These are phyloP conservation scores for Panopea generosa DNA, from an alignment of 2,888 invertebrate species.

Conservation along the genomic window DNA sequence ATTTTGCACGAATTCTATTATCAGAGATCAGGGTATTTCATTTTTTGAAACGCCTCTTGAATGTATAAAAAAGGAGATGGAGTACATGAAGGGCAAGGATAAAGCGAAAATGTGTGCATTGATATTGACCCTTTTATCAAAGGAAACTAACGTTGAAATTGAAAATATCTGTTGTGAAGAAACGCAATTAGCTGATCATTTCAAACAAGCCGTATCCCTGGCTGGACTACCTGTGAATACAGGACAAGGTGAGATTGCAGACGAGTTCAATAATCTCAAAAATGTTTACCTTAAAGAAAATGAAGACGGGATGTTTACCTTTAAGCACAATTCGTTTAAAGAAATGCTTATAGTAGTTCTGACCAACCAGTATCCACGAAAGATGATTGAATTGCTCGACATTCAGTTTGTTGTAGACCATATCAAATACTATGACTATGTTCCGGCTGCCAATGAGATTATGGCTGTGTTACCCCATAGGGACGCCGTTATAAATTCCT, in stretches of 20 bases:
- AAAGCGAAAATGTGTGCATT: slow-evolving; percentile 17
- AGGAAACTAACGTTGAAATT: not conserved
- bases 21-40: slow-evolving; percentile 5
- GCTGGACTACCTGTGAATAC: not conserved
- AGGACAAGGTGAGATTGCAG: not conserved
- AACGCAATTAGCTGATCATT: not conserved
- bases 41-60: slow-evolving; percentile 29
- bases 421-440: not conserved
- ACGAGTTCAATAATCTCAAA: not conserved
- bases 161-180: not conserved
- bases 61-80: slow-evolving; percentile 21
- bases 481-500: not conserved
- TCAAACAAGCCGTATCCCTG: not conserved
- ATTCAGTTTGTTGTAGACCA: not conserved
- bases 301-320: not conserved
- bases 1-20: slow-evolving; percentile 27
- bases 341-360: slow-evolving; percentile 19
- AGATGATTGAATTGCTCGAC: not conserved
- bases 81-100: slow-evolving; percentile 6
- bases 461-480: not conserved
- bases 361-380: not conserved
- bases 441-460: not conserved
- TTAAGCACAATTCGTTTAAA: not conserved
- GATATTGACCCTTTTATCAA: not conserved
- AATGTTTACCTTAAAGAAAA: not conserved